Conservation (phyloP, 2,797 vertebrate species). For the Eupleurogrammus muticus region DNA sequence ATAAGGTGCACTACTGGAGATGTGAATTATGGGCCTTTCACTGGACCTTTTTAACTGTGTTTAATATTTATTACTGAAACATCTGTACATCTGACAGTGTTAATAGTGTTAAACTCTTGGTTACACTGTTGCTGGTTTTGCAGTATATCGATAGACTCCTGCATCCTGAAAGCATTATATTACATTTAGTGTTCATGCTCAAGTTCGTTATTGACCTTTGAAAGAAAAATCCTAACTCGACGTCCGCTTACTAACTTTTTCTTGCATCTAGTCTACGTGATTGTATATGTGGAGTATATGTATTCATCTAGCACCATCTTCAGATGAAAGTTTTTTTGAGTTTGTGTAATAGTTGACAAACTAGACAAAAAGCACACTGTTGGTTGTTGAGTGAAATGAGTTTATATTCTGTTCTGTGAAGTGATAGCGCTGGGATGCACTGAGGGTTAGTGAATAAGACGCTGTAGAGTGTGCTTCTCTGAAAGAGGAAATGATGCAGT, state of each 20-base stretch:
- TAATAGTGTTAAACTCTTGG: neutral
- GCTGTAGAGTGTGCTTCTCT: no score
- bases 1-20: conserved; percentile 22
- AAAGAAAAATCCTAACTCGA: neutral
- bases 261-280: neutral
- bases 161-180: neutral
- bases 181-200: neutral
- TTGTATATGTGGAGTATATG: no score
- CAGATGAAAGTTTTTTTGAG: no score
- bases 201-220: neutral
- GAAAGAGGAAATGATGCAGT: no score
- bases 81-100: neutral
- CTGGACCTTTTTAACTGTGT: conserved; percentile 12
- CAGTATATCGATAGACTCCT: neutral
- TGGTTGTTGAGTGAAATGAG: no score
- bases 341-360: no score
- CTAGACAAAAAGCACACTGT: no score
- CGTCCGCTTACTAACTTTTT: neutral
- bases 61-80: conserved; percentile 8
- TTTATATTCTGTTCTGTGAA: no score
- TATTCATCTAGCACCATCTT: no score
- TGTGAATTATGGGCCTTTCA: conserved; percentile 13
- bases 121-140: neutral
- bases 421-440: no score
- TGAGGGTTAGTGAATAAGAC: no score